Evolutionary conservation across 2,888 invertebrate species (phyloP).

Genomic region (Caenorhabditis wallacei): DNA sequence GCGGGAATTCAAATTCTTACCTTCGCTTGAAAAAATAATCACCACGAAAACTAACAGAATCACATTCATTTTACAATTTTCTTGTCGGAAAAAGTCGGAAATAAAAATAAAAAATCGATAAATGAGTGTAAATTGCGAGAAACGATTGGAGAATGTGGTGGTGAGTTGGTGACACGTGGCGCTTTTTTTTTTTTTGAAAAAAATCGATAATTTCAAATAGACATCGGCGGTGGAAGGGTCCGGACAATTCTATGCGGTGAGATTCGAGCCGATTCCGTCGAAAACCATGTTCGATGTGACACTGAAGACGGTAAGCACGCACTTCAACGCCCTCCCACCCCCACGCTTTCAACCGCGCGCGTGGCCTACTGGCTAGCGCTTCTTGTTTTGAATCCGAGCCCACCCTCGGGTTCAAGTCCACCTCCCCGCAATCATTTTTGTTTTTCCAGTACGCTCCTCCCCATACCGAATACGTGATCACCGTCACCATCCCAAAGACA

Average conservation of each 20-base stretch:
- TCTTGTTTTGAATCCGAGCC: background rate
- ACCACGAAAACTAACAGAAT: constrained; percentile 20
- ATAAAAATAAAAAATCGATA: too few relatives aligned
- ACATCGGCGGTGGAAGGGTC: constrained; percentile 30
- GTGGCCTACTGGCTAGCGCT: background rate
- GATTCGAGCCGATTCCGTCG: constrained; percentile 55
- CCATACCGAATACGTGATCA: constrained; percentile 34
- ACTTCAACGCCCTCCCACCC: background rate
- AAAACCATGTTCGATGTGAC: constrained; percentile 64
- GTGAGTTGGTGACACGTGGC: constrained; percentile 17
- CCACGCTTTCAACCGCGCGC: background rate
- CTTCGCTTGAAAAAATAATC: background rate
- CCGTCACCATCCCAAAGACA: constrained; percentile 48
- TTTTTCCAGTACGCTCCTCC: constrained; percentile 50
- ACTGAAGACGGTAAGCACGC: constrained; percentile 42
- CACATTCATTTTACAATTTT: constrained; percentile 41
- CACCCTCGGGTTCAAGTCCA: too few relatives aligned
- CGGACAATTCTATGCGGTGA: constrained; percentile 49
- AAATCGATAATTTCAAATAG: constrained; percentile 36
- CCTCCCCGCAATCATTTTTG: background rate
- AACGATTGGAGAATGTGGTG: constrained; percentile 37
- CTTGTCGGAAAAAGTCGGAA: too few relatives aligned
- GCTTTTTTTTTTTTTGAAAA: background rate
- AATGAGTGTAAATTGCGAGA: constrained; percentile 15
- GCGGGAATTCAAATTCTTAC: background rate